A percentile compares a stretch with the other conserved stretches of the same genome.
Conservation (phyloP, 2,888 invertebrate species). For the Dendrolimus pini region DNA sequence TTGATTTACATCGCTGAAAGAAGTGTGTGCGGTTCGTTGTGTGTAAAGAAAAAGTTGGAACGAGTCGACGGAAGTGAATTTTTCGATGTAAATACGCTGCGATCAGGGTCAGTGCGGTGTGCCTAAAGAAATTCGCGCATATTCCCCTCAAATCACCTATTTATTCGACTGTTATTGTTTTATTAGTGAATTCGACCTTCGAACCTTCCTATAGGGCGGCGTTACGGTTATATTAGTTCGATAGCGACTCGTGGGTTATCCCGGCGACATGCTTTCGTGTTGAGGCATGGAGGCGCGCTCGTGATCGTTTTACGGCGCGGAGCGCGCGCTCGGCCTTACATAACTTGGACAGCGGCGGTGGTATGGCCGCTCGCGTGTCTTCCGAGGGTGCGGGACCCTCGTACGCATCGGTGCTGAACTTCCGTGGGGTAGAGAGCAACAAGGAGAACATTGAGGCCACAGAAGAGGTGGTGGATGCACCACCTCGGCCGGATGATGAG, state of each 20-base stretch:
- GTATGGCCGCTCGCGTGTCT: constrained; percentile 75
- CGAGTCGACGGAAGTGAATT: constrained; percentile 68
- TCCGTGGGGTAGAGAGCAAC: constrained; percentile 75
- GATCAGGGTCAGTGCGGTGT: constrained; percentile 71
- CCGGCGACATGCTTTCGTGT: constrained; percentile 69
- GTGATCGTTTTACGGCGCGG: constrained; percentile 76
- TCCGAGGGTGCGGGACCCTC: constrained; percentile 79
- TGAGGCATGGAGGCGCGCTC: constrained; percentile 75
- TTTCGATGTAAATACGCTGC: constrained; percentile 74
- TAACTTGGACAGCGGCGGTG: constrained; percentile 70
- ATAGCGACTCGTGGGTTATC: constrained; percentile 52
- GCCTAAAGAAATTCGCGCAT: constrained; percentile 55
- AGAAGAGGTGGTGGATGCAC: constrained; percentile 48
- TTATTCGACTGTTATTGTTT: constrained; percentile 35
- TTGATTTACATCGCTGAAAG: constrained; percentile 45
- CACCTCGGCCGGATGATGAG: constrained; percentile 49
- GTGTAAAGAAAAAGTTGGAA: constrained; percentile 56
- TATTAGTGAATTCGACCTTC: constrained; percentile 51
- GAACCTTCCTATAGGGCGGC: constrained; percentile 44
- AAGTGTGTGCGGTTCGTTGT: constrained; percentile 48
- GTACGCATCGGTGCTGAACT: constrained; percentile 84
- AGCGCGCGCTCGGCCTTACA: constrained; percentile 74
- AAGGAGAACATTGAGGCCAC: constrained; percentile 77
- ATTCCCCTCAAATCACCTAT: constrained; percentile 41
- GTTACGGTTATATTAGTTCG: constrained; percentile 40